A percentile compares a stretch with the other conserved stretches of the same genome.
Evolutionary conservation across 2,113 vertebrate species (phyloP).

Genomic region (Eleginops maclovinus): DNA sequence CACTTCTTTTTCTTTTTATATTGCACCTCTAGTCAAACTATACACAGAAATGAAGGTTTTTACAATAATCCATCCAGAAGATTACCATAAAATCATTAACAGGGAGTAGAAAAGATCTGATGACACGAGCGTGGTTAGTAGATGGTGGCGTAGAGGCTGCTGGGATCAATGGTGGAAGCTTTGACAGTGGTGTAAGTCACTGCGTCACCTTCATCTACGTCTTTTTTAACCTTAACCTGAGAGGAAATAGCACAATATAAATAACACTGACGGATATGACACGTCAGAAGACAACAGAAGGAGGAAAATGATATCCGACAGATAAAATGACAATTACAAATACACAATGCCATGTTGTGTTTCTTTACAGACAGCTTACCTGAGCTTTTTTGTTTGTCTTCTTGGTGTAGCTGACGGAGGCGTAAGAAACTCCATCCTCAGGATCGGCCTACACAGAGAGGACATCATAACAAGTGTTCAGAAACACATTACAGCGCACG

Average conservation of each 20-base stretch:
- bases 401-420: slow-evolving; percentile 32
- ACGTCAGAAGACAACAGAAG: not conserved
- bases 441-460: slow-evolving; percentile 27
- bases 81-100: not conserved
- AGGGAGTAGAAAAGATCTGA: not conserved
- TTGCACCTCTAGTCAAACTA: too few relatives aligned
- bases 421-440: slow-evolving; percentile 35
- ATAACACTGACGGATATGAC: not conserved
- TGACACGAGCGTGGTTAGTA: not conserved
- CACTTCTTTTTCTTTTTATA: not conserved
- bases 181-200: slow-evolving; percentile 49
- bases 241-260: not conserved
- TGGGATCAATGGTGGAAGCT: slow-evolving; percentile 4
- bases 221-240: not conserved
- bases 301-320: not conserved
- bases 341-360: not conserved
- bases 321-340: too few relatives aligned
- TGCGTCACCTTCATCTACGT: not conserved
- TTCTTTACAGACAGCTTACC: slow-evolving; percentile 11
- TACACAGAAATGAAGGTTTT: not conserved
- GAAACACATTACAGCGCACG: not conserved
- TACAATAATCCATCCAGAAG: not conserved
- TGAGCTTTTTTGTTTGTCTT: not conserved
- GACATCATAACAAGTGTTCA: not conserved
- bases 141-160: slow-evolving; percentile 13